Evolutionary conservation across 2,888 invertebrate genomes (phyloP), one percentile per base, ranked within the genome.

Genomic region (Euclidia mi): DNA sequence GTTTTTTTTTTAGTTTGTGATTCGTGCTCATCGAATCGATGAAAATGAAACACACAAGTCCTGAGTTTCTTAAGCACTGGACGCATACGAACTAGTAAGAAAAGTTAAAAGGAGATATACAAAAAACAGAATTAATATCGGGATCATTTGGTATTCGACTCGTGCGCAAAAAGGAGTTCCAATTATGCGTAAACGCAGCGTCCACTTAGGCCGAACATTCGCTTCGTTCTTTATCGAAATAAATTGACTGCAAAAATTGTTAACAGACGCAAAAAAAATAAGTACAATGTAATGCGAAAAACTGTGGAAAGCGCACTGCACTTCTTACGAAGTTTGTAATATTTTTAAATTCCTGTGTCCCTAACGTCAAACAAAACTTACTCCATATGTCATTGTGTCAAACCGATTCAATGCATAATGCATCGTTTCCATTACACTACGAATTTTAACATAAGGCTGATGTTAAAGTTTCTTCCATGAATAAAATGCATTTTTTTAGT

Each of bases 401-500:
- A 84, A 78, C 75, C 76, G 72, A 78, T 78, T 65, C 81, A 67
- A 90, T 94, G 90, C 89, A 94, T 94, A 81, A 94, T 92, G 89
- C 89, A 94, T 92, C 87, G 93, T 91, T 93, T 94, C 90, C 93
- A 94, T 94, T 94, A 92, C 91, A 92, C 92, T 91, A 92, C 91
- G 89, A 91, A 84, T 88, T 92, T 94, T 93, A 91, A 91, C 91
- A 92, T 92, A 93, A 92, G 90, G 88, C 82, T 82, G 90, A 93
- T 92, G 93, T 92, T 91, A 90, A 91, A 83, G 90, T 91, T 90
- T 89, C 85, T 88, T 85, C 82, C 87, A 89, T 90, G 92, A 91
- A 93, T 92, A 93, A 91, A 90, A 89, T 90, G 79, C 79, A 79
- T 74, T 89, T 93, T 94, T 92, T 93, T 93, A 82, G 85, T 81